Conservation (phyloP, 2,888 invertebrate genomes). For the Leptinotarsa rubiginosa region DNA sequence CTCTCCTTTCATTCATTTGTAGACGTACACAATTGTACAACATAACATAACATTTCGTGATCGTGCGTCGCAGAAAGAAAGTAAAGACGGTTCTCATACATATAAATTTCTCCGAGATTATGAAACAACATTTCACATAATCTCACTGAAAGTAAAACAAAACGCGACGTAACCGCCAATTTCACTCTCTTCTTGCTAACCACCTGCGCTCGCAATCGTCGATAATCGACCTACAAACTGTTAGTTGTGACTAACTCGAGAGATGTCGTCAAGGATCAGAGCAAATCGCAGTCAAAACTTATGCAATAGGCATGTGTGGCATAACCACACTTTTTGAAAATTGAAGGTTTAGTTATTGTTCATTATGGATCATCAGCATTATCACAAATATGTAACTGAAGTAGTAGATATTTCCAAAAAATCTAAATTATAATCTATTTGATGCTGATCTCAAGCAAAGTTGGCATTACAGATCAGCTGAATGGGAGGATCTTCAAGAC, state of each 20-base stretch:
- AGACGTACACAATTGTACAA: neutral
- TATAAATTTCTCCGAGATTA: slow-evolving; percentile 40
- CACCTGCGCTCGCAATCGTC: slow-evolving; percentile 11
- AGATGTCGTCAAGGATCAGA: neutral
- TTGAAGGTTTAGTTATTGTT: no score
- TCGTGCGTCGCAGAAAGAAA: slow-evolving; percentile 29
- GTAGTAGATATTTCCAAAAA: no score
- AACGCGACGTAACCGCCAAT: slow-evolving; percentile 39
- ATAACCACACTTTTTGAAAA: no score
- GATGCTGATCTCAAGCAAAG: no score
- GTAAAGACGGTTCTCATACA: slow-evolving; percentile 26
- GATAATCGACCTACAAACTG: slow-evolving; percentile 15
- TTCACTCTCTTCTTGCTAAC: slow-evolving; percentile 40
- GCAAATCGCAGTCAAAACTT: neutral
- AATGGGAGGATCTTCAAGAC: no score
- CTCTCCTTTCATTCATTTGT: neutral
- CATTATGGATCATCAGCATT: no score
- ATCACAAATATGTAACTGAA: no score
- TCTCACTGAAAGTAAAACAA: slow-evolving; percentile 39
- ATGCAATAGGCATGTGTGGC: no score
- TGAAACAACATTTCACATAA: slow-evolving; percentile 40
- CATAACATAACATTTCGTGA: slow-evolving; percentile 14
- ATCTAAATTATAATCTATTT: no score
- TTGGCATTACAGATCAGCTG: no score
- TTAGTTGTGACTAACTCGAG: neutral